phyloP scores from a whole-genome alignment of 37 sponge, comb jelly and placozoan genomes.

The Beroe forskalii region DNA sequence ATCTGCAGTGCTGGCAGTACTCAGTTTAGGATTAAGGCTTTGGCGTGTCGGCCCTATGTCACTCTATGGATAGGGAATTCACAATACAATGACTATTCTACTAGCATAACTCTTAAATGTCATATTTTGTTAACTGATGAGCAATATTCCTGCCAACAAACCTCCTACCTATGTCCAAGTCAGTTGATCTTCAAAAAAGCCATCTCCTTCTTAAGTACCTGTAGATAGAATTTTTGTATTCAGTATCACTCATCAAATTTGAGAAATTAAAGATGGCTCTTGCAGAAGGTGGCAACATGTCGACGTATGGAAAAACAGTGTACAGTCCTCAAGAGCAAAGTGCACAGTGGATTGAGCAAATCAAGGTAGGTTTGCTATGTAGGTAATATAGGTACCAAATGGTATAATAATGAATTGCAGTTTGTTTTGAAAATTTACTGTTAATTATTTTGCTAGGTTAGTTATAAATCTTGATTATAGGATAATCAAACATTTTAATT shows the following conservation, averaged over 20 bases:
- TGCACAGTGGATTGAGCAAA: conserved; percentile 58
- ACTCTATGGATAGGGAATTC: no score
- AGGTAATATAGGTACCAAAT: no score
- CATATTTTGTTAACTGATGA: no score
- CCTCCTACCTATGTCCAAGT: no score
- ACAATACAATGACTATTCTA: no score
- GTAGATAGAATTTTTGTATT: neutral
- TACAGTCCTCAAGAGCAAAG: conserved; percentile 54
- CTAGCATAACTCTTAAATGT: no score
- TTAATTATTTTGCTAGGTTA: neutral
- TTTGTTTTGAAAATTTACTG: neutral
- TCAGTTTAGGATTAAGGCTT: no score
- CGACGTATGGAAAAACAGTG: conserved; percentile 35
- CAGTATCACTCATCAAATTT: conserved; percentile 9
- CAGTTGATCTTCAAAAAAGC: no score
- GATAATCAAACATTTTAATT: neutral
- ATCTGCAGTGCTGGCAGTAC: no score
- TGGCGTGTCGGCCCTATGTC: no score
- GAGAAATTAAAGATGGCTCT: conserved; percentile 39
- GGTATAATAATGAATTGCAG: no score
- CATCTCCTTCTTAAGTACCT: neutral
- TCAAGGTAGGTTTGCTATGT: conserved; percentile 16
- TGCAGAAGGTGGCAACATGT: conserved; percentile 65
- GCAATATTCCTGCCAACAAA: no score
- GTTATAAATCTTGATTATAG: neutral